Evolutionary conservation across 2,113 vertebrate genomes (phyloP).

Genomic region (Pao palembangensis): DNA sequence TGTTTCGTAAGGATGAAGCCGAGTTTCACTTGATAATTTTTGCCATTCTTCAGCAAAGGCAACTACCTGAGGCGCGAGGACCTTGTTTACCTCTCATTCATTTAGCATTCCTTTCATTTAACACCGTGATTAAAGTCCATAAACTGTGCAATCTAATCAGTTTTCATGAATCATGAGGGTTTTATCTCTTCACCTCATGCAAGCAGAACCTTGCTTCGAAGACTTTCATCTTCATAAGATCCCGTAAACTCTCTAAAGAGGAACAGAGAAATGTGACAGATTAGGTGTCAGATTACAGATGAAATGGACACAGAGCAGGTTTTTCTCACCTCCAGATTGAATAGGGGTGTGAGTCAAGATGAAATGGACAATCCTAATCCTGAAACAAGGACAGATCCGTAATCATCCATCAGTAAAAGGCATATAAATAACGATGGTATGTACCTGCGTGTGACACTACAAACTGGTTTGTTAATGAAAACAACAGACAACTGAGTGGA

Average conservation of each 20-base stretch:
- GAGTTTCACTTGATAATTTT: constrained; percentile 38
- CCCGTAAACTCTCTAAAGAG: constrained; percentile 68
- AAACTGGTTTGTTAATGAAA: too few relatives aligned
- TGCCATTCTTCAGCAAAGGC: background rate
- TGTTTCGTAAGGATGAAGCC: constrained; percentile 26
- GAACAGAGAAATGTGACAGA: constrained; percentile 11
- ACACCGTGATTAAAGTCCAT: background rate
- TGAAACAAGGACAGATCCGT: constrained; percentile 59
- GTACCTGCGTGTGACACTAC: too few relatives aligned
- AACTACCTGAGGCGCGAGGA: constrained; percentile 6
- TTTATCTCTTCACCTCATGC: constrained; percentile 77
- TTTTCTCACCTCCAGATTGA: constrained; percentile 66
- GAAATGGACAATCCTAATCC: constrained; percentile 86
- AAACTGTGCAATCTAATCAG: too few relatives aligned
- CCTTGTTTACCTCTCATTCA: background rate
- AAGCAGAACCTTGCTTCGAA: constrained; percentile 85
- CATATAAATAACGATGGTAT: background rate
- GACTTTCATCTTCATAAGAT: constrained; percentile 77
- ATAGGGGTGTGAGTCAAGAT: constrained; percentile 72
- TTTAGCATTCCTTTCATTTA: background rate
- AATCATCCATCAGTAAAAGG: background rate
- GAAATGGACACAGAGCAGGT: background rate
- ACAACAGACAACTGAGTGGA: too few relatives aligned
- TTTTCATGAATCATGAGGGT: background rate
- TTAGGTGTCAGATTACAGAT: background rate